Base-by-base conservation (phyloP, 30 jellyfish, hydroid and myxozoan genomes). In the Turritopsis rubra region DNA sequence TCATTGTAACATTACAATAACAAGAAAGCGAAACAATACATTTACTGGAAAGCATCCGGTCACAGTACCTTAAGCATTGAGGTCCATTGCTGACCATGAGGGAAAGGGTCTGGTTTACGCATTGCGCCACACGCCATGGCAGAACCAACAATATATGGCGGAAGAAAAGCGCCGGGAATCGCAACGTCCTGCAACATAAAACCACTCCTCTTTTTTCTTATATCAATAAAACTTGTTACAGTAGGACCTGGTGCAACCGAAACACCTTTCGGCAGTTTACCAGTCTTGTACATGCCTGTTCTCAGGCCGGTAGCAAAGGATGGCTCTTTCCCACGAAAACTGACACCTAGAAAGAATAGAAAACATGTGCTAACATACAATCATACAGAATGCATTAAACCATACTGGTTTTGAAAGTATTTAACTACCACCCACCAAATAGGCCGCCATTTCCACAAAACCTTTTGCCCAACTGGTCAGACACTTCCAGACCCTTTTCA, bases 81-180 rank as follows among this genome's bases (percentile, higher is more conserved):
- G 29, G 79, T 74, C 99, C 99, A 93, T 79, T 93, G 99, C 0
- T 85, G 81, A 20, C 99, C 99, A 85, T 84, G 87, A 9, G 99
- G 99, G 75, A 93, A 93, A 23, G 83, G 82, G 3, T 83, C 76
- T 22, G 85, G 87, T 28, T 70, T 86, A 65, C 81, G 54, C 66
- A 93, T 52, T n/a, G 95, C 91, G 30, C 99, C 99, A 60, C 88
- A 65, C 23, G 97, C 89, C 89, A 93, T 88, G 1, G 99, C 99
- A 1, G 99, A 93, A 18, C 94, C 94, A 70, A 93, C 99, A 65
- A 93, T 53, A 83, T 93, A 93, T 13, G 96, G 99, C 23, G 97
- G 96, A 52, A 81, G 74, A 73, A 88, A 89, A 27, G 99, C 91
- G n/a, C 92, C 75, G 27, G 99, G 97, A 1, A 88, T 89, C 1